Base-by-base conservation (phyloP, 2,888 invertebrate genomes). In the Xestia sexstrigata region DNA sequence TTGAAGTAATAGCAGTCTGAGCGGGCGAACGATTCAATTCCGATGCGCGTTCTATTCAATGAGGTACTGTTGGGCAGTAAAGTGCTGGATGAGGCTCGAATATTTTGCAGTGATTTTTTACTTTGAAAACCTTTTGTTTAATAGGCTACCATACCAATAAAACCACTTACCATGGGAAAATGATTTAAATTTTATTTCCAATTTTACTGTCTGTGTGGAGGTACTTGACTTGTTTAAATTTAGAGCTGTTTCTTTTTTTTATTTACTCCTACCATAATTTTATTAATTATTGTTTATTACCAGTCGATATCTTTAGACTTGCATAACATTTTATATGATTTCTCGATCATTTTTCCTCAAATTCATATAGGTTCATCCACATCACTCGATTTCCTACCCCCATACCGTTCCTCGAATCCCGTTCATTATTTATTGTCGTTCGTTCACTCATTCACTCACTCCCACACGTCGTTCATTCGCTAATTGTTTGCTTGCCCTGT, bases 1-100 rank as follows among this genome's bases (percentile, higher is more conserved):
- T 92, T 90, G 91, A 87, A 89, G 86, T 89, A 89, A 90, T 88
- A 76, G 77, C 85, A 76, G 66, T 84, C 81, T 71, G 76, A 86
- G 80, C 85, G 86, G 74, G 80, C 85, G 83, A 70, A 70, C 76
- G 84, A 83, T 84, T 89, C 91, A 89, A 92, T 92, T 89, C 75
- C 87, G 78, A 83, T 81, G 72, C 82, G 81, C 80, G 88, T 90
- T 89, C 90, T 87, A 88, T 90, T 90, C 74, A 87, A 81, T 67
- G 76, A 79, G 70, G 71, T 77, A 79, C 70, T 66, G 60, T 60
- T 15, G 20, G 58, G 42, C 23, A 2, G 67, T 62, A 23, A 17
- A 66, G 39, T 65, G 49, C 70, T 84, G 35, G 69, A 82, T 45
- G 52, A 52, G 66, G 8, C 39, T 42, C 7, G 8, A 52, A 23